phyloP scores from a whole-genome alignment of 2,888 invertebrate genomes.

The Ryuthela nishihirai region DNA sequence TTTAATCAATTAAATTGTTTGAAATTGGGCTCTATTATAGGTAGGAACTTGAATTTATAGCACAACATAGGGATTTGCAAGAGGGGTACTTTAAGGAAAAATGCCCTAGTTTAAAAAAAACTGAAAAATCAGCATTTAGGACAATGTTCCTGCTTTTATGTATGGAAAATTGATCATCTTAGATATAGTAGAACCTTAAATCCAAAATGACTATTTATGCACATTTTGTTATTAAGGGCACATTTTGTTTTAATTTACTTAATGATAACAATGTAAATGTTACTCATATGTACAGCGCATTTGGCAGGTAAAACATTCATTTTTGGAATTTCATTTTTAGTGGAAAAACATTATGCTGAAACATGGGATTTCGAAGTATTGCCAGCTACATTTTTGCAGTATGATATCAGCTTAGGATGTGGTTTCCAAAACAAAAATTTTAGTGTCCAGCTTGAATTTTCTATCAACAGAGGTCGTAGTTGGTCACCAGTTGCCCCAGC shows the following conservation, averaged over 20 bases:
- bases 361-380: slow-evolving; percentile 52
- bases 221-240: background rate
- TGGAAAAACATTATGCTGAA: slow-evolving; percentile 48
- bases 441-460: slow-evolving; percentile 50
- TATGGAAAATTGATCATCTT: too few relatives aligned
- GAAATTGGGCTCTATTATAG: too few relatives aligned
- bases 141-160: too few relatives aligned
- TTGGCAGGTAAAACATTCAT: background rate
- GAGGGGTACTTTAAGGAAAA: too few relatives aligned
- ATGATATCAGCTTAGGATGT: slow-evolving; percentile 52
- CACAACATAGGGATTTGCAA: too few relatives aligned
- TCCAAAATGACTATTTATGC: background rate
- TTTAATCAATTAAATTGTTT: too few relatives aligned
- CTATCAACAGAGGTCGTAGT: slow-evolving; percentile 50
- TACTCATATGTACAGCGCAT: too few relatives aligned
- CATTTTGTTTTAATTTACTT: background rate
- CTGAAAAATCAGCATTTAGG: too few relatives aligned
- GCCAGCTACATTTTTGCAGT: slow-evolving; percentile 52
- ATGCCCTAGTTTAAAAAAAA: too few relatives aligned
- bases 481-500: slow-evolving; percentile 50
- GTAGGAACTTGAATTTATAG: too few relatives aligned
- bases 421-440: slow-evolving; percentile 37
- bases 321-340: slow-evolving; percentile 26
- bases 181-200: too few relatives aligned
- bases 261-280: too few relatives aligned